These are phyloP conservation scores for Tetranychus urticae DNA, from an alignment of 1,140 invertebrate species.

Conservation along the genomic window DNA sequence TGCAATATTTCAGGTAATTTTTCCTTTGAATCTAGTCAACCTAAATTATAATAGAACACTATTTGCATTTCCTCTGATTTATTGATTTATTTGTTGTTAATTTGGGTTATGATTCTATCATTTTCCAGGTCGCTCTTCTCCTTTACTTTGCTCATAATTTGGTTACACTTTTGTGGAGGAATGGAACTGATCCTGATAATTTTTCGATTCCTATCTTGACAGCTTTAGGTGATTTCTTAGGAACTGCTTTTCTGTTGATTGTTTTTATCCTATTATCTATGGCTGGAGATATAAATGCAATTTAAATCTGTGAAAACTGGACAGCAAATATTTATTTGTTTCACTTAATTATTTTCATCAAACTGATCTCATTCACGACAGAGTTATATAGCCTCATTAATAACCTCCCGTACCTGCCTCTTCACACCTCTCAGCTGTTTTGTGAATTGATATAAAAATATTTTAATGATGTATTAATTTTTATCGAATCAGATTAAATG, in stretches of 20 bases:
- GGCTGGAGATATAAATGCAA: not conserved
- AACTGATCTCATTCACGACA: no score
- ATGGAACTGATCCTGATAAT: conserved; percentile 27
- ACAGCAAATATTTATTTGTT: not conserved
- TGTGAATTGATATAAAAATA: no score
- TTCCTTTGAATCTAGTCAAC: no score
- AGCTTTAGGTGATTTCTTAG: conserved; percentile 70
- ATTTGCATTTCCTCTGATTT: not conserved
- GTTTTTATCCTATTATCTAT: not conserved
- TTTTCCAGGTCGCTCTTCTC: conserved; percentile 13
- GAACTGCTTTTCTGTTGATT: conserved; percentile 18
- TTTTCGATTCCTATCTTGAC: conserved; percentile 54
- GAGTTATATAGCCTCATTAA: no score
- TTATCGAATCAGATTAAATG: no score
- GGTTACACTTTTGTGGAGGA: conserved; percentile 24
- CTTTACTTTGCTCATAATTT: conserved; percentile 28
- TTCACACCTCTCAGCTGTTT: not conserved
- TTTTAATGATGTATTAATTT: no score
- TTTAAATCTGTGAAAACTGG: not conserved
- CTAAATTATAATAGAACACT: no score
- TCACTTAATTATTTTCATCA: no score
- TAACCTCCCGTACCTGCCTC: not conserved
- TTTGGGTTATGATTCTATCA: not conserved
- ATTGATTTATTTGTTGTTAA: not conserved
- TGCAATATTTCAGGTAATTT: no score